Evolutionary conservation across 1,140 invertebrate genomes (phyloP).

Genomic region (Bombus picipes): DNA sequence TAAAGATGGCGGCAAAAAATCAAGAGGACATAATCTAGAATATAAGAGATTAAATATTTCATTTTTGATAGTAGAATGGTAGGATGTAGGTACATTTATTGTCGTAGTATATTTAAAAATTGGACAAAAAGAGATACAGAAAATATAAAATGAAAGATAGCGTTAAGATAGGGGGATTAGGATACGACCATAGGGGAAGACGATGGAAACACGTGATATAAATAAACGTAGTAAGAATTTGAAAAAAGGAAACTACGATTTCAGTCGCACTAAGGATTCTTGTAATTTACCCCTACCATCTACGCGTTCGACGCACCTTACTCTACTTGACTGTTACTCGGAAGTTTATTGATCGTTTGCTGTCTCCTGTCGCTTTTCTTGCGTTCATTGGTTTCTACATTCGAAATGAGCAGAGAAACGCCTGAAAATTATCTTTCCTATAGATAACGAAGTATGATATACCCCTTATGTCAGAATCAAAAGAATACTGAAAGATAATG

Average conservation of each 20-base stretch:
- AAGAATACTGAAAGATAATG: background rate
- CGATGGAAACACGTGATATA: slow-evolving; percentile 11
- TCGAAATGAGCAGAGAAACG: background rate
- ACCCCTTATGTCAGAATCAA: background rate
- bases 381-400: background rate
- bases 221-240: slow-evolving; percentile 44
- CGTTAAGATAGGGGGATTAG: background rate
- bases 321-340: slow-evolving; percentile 37
- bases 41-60: background rate
- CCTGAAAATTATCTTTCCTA: too few species aligned
- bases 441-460: background rate
- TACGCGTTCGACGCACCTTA: slow-evolving; percentile 43
- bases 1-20: background rate
- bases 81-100: background rate
- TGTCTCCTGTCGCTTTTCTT: slow-evolving; percentile 29
- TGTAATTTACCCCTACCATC: slow-evolving; percentile 15
- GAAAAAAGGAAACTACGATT: slow-evolving; percentile 29
- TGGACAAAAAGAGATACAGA: background rate
- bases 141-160: background rate
- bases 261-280: slow-evolving; percentile 35
- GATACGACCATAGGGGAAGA: background rate
- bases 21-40: background rate
- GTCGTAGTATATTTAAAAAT: background rate
- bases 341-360: slow-evolving; percentile 49
- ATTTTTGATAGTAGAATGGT: too few species aligned